Base-by-base conservation (phyloP, 2,888 invertebrate species). In the Agonum fuliginosum region DNA sequence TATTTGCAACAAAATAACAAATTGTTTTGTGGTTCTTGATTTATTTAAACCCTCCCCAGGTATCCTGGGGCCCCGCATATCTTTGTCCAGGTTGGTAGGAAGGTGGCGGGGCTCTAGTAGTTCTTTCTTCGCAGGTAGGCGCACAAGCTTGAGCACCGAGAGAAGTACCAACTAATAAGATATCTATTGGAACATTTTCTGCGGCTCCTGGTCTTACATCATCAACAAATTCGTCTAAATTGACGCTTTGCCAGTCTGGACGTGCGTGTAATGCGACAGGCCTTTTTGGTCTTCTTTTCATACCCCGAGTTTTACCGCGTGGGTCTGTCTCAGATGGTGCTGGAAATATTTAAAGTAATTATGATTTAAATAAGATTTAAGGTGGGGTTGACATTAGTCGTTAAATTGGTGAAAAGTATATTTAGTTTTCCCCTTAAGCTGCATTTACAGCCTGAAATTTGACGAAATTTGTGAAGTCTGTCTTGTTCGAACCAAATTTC, bases 31-130 rank as follows among this genome's bases (percentile, higher is more conserved):
- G n/a, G n/a, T n/a, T n/a, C n/a, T 1, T 73, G 75, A 70, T 20
- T 73, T 54, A 80, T 54, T 65, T 17, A 76, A 83, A 85, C 3
- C 85, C 85, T 37, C 83, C 81, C 85, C 85, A 85, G 0, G 82
- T 77, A 78, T 85, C 85, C 34, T 79, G 79, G 0, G 85, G 85
- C 3, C 81, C 84, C 48, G 65, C 71, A 43, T 58, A 62, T 71
- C 80, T 79, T 78, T 81, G 78, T n/a, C 62, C 74, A n/a, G n/a
- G n/a, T n/a, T n/a, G n/a, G n/a, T n/a, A n/a, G n/a, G n/a, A n/a
- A n/a, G n/a, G n/a, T n/a, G n/a, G 54, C n/a, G 81, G 81, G 2
- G 81, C 74, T 65, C 80, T 80, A 22, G 80, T 78, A n/a, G n/a
- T n/a, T n/a, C n/a, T n/a, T n/a, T n/a, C n/a, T n/a, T n/a, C n/a